A percentile compares a stretch with the other conserved stretches of the same genome.
These are phyloP conservation scores for Hemicentrotus pulcherrimus DNA, from an alignment of 35 echinoderm and acorn worm genomes.

Conservation along the genomic window DNA sequence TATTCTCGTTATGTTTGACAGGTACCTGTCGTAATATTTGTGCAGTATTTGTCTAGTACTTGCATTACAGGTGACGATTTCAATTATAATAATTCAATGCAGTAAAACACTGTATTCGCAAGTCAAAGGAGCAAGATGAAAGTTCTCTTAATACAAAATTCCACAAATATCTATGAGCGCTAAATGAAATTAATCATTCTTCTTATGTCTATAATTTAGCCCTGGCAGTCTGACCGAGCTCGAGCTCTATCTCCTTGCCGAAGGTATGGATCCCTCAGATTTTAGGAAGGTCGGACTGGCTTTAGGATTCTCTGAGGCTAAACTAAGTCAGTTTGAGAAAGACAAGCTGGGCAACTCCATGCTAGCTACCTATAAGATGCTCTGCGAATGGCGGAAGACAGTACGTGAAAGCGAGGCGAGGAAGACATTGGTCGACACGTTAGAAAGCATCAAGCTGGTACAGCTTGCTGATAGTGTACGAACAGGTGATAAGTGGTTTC, in stretches of 20 bases:
- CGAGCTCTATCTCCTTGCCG: not conserved
- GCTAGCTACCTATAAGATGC: not conserved
- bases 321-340: not conserved
- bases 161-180: not conserved
- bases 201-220: not conserved
- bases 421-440: not conserved
- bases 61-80: not conserved
- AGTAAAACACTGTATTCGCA: no score
- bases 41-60: no score
- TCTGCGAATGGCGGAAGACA: not conserved
- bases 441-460: not conserved
- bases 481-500: not conserved
- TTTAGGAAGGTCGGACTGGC: not conserved
- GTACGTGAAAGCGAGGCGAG: not conserved
- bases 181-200: no score
- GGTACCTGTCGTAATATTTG: no score
- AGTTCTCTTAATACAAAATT: not conserved
- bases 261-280: not conserved
- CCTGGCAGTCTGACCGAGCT: not conserved
- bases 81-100: no score
- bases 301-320: not conserved
- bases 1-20: no score
- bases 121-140: not conserved
- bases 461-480: not conserved
- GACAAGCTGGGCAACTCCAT: not conserved